Percentiles rank a stretch among this genome's conserved stretches.
Evolutionary conservation across 2,797 vertebrate species (phyloP).

Genomic region (Oophaga sylvatica): DNA sequence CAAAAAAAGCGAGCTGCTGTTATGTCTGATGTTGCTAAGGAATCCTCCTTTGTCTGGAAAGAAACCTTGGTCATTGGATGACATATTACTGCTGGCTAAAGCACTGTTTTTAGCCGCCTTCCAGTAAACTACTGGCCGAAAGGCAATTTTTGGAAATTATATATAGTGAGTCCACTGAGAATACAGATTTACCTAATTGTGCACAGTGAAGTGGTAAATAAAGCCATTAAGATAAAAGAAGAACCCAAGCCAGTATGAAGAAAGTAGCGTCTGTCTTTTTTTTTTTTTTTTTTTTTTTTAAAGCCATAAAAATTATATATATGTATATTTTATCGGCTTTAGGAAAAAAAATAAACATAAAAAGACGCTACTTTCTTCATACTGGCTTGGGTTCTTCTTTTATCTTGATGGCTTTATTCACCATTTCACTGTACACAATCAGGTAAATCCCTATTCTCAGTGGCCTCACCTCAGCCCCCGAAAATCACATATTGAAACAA

Average conservation of each 20-base stretch:
- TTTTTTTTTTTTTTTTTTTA: no score
- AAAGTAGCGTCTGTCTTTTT: neutral
- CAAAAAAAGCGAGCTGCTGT: neutral
- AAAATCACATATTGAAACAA: neutral
- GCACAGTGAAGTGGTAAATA: neutral
- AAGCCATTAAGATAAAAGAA: neutral
- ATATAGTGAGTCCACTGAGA: neutral
- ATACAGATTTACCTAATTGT: neutral
- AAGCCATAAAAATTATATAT: no score
- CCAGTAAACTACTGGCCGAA: constrained; percentile 13
- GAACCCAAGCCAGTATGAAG: neutral
- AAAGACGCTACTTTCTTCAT: neutral
- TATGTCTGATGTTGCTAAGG: constrained; percentile 17
- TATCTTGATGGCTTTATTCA: neutral
- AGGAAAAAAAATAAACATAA: no score
- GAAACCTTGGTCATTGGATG: constrained; percentile 10
- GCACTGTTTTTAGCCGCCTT: neutral
- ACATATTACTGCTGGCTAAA: constrained; percentile 27
- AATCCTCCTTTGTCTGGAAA: constrained; percentile 40
- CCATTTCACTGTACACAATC: neutral
- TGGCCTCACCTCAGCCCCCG: neutral
- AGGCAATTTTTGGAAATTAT: neutral
- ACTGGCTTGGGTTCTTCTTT: neutral
- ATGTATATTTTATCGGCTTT: no score
- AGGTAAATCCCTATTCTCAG: neutral